These are phyloP conservation scores for Eupsilia transversa DNA, from an alignment of 2,888 invertebrate species.

Conservation along the genomic window DNA sequence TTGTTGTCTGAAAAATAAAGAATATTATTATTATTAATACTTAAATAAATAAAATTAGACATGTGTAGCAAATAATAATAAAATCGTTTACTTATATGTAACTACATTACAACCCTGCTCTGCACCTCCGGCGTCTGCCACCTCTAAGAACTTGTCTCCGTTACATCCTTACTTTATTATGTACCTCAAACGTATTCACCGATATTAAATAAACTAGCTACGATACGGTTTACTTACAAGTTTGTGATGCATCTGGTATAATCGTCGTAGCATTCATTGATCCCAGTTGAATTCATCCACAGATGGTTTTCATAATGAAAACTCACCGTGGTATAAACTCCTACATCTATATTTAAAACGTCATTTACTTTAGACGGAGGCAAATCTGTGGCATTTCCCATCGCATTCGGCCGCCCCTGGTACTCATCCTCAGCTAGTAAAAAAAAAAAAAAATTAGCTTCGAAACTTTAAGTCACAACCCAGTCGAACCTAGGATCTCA, in stretches of 20 bases:
- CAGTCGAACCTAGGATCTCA: background rate
- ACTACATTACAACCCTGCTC: background rate
- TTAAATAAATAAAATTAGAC: background rate
- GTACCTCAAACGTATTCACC: background rate
- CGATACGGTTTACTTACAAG: slow-evolving; percentile 20
- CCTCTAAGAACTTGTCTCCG: background rate
- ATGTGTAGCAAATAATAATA: background rate
- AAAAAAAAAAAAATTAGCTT: background rate
- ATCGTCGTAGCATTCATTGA: slow-evolving; percentile 23
- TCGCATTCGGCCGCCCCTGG: too few relatives aligned
- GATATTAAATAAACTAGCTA: background rate
- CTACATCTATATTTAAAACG: slow-evolving; percentile 15
- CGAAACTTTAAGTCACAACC: too few relatives aligned
- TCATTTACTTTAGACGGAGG: background rate
- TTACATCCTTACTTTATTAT: background rate
- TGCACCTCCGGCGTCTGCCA: background rate
- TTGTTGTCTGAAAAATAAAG: too few relatives aligned
- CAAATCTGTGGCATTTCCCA: background rate
- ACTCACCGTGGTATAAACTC: background rate
- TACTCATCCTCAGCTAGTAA: background rate
- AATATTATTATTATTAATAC: too few relatives aligned
- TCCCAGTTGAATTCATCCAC: background rate
- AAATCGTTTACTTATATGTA: background rate
- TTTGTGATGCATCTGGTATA: slow-evolving; percentile 14
- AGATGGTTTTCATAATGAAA: slow-evolving; percentile 25